Conservation (phyloP, 2,797 vertebrate genomes). For the Manis pentadactyla region DNA sequence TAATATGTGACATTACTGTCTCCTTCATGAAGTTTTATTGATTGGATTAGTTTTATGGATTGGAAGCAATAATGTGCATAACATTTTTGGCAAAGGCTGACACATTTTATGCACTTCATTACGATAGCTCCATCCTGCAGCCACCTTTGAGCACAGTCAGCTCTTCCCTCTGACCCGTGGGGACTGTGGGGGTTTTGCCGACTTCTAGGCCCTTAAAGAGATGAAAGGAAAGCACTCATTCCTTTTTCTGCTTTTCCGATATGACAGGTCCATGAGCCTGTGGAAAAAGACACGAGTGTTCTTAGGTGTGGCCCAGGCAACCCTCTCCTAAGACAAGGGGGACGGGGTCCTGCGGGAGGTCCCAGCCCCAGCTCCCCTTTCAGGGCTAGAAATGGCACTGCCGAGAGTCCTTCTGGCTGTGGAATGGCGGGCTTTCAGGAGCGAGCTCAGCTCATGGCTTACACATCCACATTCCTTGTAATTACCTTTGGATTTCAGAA, state of each 20-base stretch:
- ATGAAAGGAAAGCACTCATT: background rate
- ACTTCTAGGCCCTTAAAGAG: background rate
- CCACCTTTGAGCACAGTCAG: background rate
- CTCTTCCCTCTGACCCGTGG: background rate
- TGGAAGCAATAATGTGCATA: background rate
- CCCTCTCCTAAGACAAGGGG: background rate
- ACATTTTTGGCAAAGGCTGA: background rate
- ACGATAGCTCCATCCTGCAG: background rate
- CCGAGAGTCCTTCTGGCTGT: background rate
- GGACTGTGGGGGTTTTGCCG: background rate
- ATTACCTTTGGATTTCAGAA: constrained; percentile 21
- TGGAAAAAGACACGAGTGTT: background rate
- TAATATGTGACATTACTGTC: background rate
- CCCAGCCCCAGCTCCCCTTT: background rate
- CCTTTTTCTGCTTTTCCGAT: background rate
- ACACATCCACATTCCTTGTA: background rate
- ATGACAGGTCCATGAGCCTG: background rate
- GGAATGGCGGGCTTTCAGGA: background rate
- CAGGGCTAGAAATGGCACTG: background rate
- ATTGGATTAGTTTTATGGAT: background rate
- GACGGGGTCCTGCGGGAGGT: background rate
- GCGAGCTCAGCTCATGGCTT: background rate
- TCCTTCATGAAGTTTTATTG: background rate
- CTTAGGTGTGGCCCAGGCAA: background rate
- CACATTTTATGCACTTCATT: background rate